phyloP scores from a whole-genome alignment of 2,888 invertebrate species.

The Limenitis camilla region DNA sequence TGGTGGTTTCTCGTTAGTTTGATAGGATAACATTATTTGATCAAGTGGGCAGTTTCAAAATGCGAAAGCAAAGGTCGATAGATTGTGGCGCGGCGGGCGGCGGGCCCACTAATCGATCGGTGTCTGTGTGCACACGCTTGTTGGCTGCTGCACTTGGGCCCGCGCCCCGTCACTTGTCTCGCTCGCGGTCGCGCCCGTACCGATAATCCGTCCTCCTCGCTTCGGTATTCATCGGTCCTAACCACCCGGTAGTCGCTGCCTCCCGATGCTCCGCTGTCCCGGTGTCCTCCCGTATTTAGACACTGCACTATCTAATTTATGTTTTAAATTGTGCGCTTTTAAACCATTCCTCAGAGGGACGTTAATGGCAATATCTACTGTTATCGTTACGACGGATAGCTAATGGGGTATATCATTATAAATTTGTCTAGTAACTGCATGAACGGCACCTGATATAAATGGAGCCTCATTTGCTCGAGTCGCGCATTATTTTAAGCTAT shows the following conservation, averaged over 20 bases:
- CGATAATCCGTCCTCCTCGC: constrained; percentile 57
- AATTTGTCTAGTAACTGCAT: constrained; percentile 55
- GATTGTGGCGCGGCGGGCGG: constrained; percentile 50
- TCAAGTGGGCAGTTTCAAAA: constrained; percentile 53
- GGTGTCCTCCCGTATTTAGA: constrained; percentile 68
- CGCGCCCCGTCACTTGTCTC: constrained; percentile 53
- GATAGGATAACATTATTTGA: not conserved
- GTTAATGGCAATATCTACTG: constrained; percentile 56
- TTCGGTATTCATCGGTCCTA: constrained; percentile 68
- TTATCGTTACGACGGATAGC: constrained; percentile 54
- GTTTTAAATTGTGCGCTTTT: constrained; percentile 64
- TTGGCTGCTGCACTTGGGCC: constrained; percentile 44
- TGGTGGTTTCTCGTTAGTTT: too few species aligned
- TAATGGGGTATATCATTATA: constrained; percentile 62
- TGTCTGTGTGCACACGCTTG: constrained; percentile 64
- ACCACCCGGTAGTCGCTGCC: constrained; percentile 67
- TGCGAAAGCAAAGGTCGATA: constrained; percentile 58
- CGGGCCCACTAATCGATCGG: constrained; percentile 67
- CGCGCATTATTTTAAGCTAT: constrained; percentile 31
- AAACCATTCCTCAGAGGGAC: constrained; percentile 46
- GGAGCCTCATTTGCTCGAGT: constrained; percentile 37
- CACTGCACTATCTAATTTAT: constrained; percentile 71
- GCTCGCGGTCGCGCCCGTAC: constrained; percentile 39
- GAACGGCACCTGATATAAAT: constrained; percentile 46
- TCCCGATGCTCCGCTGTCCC: constrained; percentile 61